A percentile compares a stretch with the other conserved stretches of the same genome.
phyloP scores from a whole-genome alignment of 53 echinoderm and acorn worm species.

The Hippasteria phrygiana region DNA sequence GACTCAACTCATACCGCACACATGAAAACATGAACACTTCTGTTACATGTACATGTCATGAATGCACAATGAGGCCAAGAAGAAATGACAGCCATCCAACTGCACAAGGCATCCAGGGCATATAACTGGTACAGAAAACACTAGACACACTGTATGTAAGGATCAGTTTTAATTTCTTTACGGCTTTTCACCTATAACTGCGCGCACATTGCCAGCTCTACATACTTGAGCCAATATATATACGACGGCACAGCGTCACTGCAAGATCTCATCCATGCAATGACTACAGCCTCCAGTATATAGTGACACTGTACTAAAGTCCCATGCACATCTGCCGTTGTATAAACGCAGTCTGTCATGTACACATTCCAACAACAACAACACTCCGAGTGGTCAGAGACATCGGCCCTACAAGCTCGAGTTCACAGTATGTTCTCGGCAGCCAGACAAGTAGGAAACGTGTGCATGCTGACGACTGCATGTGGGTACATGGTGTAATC shows the following conservation, averaged over 20 bases:
- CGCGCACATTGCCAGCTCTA: neutral
- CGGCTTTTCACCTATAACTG: neutral
- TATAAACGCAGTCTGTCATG: neutral
- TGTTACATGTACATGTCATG: too few relatives aligned
- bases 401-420: neutral
- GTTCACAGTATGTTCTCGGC: neutral
- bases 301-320: neutral
- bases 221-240: neutral
- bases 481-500: slow-evolving; percentile 31
- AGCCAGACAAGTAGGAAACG: neutral
- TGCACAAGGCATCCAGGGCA: too few relatives aligned
- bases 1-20: too few relatives aligned
- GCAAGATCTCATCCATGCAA: neutral
- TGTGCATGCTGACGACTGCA: neutral
- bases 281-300: neutral
- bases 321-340: neutral
- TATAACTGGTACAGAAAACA: neutral
- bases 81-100: neutral
- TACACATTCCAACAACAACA: neutral
- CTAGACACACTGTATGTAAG: neutral
- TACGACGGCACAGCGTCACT: neutral
- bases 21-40: too few relatives aligned
- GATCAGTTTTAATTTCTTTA: too few relatives aligned
- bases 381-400: neutral
- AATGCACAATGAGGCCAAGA: neutral